Conservation (phyloP, 2,888 invertebrate genomes). For the Micropterix aruncella region DNA sequence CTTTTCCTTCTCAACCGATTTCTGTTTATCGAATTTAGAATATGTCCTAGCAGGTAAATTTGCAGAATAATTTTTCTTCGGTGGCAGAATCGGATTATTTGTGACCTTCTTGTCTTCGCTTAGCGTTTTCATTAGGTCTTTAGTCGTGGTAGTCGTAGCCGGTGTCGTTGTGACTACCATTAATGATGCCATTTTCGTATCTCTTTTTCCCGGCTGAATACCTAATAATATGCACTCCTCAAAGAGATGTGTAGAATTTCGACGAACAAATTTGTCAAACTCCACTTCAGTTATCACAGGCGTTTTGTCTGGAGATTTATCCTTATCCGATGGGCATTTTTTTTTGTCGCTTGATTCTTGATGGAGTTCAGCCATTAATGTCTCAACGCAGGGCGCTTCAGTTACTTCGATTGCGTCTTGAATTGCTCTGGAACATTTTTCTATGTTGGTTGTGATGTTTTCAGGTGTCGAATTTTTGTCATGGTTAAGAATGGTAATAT, state of each 20-base stretch:
- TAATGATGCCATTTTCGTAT: too few species aligned
- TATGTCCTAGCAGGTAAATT: background rate
- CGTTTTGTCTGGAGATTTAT: slow-evolving; percentile 13
- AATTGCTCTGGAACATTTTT: too few species aligned
- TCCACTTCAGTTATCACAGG: slow-evolving; percentile 30
- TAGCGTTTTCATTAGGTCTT: background rate
- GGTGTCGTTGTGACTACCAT: too few species aligned
- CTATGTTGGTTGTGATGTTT: too few species aligned
- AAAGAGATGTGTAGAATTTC: slow-evolving; percentile 31
- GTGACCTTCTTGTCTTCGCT: background rate
- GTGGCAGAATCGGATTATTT: background rate
- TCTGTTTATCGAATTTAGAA: background rate
- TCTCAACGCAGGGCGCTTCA: too few species aligned
- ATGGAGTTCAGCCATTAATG: too few species aligned
- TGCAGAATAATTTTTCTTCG: background rate
- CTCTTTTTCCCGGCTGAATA: too few species aligned
- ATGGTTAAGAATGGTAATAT: too few species aligned
- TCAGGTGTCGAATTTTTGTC: too few species aligned
- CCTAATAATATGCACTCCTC: too few species aligned
- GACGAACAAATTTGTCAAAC: slow-evolving; percentile 32
- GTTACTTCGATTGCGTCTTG: too few species aligned
- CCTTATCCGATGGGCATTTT: slow-evolving; percentile 20
- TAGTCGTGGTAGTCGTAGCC: background rate
- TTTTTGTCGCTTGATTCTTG: too few species aligned
- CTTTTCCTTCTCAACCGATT: background rate